Evolutionary conservation across 1,140 invertebrate species (phyloP).

Genomic region (Hyphantria cunea): DNA sequence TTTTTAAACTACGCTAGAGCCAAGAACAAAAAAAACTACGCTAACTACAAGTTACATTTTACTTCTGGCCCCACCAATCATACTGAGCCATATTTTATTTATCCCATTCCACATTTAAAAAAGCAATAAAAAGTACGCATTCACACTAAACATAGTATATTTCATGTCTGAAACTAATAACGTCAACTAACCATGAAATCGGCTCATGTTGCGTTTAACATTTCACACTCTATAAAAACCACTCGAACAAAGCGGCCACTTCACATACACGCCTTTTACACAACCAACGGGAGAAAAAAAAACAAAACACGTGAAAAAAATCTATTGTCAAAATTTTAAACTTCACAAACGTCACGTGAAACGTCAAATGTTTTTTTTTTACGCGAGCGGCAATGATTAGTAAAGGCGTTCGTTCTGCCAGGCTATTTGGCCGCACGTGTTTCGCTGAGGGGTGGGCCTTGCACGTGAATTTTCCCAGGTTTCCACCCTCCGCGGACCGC

Average conservation of each 20-base stretch:
- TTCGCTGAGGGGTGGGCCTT: conserved; percentile 69
- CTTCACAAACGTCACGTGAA: conserved; percentile 26
- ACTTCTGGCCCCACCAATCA: conserved; percentile 1
- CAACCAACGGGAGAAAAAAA: conserved; percentile 30
- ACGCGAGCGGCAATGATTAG: conserved; percentile 73
- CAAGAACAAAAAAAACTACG: background rate
- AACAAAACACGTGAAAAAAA: background rate
- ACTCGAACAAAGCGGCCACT: conserved; percentile 56
- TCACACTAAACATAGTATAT: conserved; percentile 24
- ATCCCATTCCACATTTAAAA: conserved; percentile 21
- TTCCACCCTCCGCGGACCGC: conserved; percentile 79
- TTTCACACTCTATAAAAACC: conserved; percentile 68
- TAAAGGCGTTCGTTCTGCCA: conserved; percentile 69
- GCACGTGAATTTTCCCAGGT: conserved; percentile 80
- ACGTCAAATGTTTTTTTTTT: conserved; percentile 62
- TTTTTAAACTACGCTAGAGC: background rate
- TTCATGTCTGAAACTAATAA: conserved; percentile 36
- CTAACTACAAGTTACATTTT: conserved; percentile 3
- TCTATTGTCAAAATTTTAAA: conserved; percentile 23
- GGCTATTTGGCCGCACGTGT: conserved; percentile 77
- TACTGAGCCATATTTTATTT: conserved; percentile 13
- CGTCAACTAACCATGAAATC: conserved; percentile 77
- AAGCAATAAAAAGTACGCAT: conserved; percentile 17
- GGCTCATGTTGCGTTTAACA: conserved; percentile 73
- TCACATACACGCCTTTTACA: conserved; percentile 53